phyloP scores from a whole-genome alignment of 2,113 vertebrate species.

The Erpornis zantholeuca region DNA sequence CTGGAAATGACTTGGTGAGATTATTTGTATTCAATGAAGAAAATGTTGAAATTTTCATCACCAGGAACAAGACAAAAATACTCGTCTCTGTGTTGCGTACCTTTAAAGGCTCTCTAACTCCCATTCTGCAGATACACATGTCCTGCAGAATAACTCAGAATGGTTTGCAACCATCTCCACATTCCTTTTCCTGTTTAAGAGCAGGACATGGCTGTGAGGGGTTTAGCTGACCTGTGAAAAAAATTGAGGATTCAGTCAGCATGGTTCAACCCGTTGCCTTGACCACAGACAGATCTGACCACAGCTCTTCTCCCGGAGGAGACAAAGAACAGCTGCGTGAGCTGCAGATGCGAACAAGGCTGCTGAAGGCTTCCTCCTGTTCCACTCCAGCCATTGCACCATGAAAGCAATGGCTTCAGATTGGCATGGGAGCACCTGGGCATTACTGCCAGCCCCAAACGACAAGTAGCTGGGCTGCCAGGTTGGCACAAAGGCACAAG shows the following conservation, averaged over 20 bases:
- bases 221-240: neutral
- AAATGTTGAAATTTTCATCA: neutral
- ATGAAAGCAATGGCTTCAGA: neutral
- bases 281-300: neutral
- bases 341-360: neutral
- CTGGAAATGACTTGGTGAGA: neutral
- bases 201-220: neutral
- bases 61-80: neutral
- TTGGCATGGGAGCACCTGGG: accelerated
- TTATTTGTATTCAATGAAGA: neutral
- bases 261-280: neutral
- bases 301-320: neutral
- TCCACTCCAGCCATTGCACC: accelerated
- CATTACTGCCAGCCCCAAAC: neutral
- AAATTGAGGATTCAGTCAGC: neutral
- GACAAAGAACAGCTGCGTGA: neutral
- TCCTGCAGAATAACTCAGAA: neutral
- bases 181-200: neutral
- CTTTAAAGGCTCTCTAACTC: neutral
- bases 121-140: neutral
- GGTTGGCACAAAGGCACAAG: neutral
- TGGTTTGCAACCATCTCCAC: neutral
- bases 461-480: neutral
- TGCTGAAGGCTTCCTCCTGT: neutral
- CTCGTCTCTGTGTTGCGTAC: neutral